phyloP scores from a whole-genome alignment of 2,888 invertebrate species.

The Catotricha subobsoleta region DNA sequence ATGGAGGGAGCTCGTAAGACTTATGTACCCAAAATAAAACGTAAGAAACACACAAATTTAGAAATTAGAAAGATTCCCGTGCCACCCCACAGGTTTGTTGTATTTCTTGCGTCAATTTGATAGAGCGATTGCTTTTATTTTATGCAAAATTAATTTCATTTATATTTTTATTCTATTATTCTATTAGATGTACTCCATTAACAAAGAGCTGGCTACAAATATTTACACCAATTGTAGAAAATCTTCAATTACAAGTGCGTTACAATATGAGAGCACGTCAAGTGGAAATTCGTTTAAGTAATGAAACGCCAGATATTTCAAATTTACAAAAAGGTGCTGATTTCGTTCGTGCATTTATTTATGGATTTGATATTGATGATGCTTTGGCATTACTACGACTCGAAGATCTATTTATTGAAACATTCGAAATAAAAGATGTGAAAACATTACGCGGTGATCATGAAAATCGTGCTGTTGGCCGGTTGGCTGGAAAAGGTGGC shows the following conservation, averaged over 20 bases:
- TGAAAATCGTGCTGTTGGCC: conserved; percentile 79
- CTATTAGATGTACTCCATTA: conserved; percentile 64
- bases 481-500: conserved; percentile 93
- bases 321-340: conserved; percentile 95
- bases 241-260: conserved; percentile 80
- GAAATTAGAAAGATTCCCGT: conserved; percentile 64
- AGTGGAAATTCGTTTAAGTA: conserved; percentile 33
- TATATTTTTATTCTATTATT: conserved; percentile 5
- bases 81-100: conserved; percentile 59
- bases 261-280: conserved; percentile 83
- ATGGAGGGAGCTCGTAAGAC: conserved; percentile 33
- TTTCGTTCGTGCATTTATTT: conserved; percentile 90
- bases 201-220: conserved; percentile 97
- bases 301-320: conserved; percentile 53
- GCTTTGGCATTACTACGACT: conserved; percentile 82
- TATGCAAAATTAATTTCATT: not conserved
- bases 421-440: conserved; percentile 93
- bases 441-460: conserved; percentile 92
- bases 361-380: conserved; percentile 95
- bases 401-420: conserved; percentile 92
- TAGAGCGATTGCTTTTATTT: not conserved
- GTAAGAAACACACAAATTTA: conserved; percentile 32
- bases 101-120: too few species aligned
- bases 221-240: conserved; percentile 89
- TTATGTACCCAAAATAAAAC: conserved; percentile 26